Conservation (phyloP, 2,797 vertebrate species). For the Anas capensis region DNA sequence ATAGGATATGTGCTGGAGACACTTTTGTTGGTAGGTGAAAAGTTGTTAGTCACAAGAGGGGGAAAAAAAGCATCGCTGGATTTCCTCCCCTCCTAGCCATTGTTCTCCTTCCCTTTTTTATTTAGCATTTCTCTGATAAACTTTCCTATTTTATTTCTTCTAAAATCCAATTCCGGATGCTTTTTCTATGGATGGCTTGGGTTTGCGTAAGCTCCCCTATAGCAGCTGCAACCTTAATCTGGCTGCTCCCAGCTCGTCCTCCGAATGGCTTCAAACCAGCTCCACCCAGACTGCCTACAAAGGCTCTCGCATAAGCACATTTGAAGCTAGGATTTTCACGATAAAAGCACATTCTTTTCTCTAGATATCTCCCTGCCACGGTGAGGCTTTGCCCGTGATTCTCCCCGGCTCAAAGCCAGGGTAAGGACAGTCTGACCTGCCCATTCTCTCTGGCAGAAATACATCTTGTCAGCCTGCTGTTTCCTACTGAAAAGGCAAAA, state of each 20-base stretch:
- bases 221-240: not conserved
- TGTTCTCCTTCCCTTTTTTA: not conserved
- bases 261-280: not conserved
- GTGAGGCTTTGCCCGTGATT: not conserved
- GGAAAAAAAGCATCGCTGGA: not conserved
- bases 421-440: not conserved
- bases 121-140: not conserved
- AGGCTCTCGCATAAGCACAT: not conserved
- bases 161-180: not conserved
- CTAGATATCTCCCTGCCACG: not conserved
- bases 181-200: not conserved
- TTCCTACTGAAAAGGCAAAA: not conserved
- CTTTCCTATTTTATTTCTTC: not conserved
- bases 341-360: not conserved
- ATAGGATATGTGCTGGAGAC: slow-evolving; percentile 6
- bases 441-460: not conserved
- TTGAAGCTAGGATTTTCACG: not conserved
- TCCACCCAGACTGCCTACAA: not conserved
- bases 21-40: slow-evolving; percentile 1
- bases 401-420: not conserved
- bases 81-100: not conserved
- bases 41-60: not conserved
- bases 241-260: not conserved
- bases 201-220: not conserved
- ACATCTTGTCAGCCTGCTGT: not conserved